phyloP scores from a whole-genome alignment of 2,797 vertebrate species.

The Fistularia commersonii region DNA sequence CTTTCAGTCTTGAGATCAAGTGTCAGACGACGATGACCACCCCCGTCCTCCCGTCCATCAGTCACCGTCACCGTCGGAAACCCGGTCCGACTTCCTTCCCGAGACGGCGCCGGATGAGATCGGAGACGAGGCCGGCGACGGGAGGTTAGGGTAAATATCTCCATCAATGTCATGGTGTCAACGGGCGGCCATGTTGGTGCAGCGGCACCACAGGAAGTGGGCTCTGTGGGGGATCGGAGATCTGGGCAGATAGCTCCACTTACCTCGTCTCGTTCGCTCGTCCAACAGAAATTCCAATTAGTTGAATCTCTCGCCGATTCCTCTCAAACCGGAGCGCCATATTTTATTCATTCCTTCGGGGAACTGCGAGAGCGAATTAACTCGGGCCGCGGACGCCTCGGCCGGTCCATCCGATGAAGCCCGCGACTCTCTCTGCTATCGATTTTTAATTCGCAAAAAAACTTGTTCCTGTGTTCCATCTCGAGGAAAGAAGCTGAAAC shows the following conservation, averaged over 20 bases:
- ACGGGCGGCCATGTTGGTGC: slow-evolving; percentile 20
- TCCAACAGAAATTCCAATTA: slow-evolving; percentile 49
- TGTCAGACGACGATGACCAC: no score
- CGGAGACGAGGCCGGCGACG: slow-evolving; percentile 20
- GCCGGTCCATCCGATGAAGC: slow-evolving; percentile 10
- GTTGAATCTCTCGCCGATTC: slow-evolving; percentile 16
- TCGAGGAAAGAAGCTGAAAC: no score
- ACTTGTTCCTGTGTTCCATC: no score
- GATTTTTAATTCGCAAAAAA: slow-evolving; percentile 29
- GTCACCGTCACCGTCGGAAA: no score
- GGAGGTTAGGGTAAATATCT: slow-evolving; percentile 51
- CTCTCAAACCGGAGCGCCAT: slow-evolving; percentile 42
- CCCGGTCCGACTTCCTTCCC: no score
- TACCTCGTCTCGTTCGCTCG: no score
- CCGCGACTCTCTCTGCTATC: slow-evolving; percentile 23
- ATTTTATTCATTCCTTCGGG: slow-evolving; percentile 62
- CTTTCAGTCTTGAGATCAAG: no score
- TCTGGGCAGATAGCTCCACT: no score
- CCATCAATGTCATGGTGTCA: slow-evolving; percentile 50
- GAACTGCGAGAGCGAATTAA: slow-evolving; percentile 57
- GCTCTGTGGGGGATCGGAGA: no score
- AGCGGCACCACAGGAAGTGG: no score
- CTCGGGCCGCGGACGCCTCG: slow-evolving; percentile 27
- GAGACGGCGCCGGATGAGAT: no score
- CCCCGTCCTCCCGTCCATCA: no score